phyloP scores from a whole-genome alignment of 2,113 vertebrate genomes.

The Clarias batrachus region DNA sequence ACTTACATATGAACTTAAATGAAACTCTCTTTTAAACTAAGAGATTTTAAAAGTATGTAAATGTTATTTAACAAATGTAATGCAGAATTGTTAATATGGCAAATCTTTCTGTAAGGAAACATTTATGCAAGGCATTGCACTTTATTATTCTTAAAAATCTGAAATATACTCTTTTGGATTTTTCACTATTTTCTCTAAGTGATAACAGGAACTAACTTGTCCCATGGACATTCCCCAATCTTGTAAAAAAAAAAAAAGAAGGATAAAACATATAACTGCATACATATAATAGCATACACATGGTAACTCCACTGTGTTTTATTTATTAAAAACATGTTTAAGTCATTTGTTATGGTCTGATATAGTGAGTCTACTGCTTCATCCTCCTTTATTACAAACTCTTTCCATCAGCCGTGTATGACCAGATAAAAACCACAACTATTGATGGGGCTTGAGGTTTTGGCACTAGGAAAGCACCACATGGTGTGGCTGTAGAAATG shows the following conservation, averaged over 20 bases:
- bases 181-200: background rate
- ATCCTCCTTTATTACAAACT: background rate
- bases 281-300: background rate
- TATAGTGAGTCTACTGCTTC: background rate
- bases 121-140: background rate
- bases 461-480: background rate
- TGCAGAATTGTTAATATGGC: background rate
- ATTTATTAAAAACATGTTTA: background rate
- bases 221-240: background rate
- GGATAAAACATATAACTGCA: too few relatives aligned
- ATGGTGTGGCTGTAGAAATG: constrained; percentile 8
- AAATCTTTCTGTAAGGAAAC: background rate
- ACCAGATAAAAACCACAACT: background rate
- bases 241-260: background rate
- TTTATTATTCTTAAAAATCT: background rate
- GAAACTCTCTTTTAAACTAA: background rate
- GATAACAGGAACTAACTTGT: background rate
- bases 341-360: background rate
- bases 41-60: background rate
- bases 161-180: background rate
- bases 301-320: background rate
- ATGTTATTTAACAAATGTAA: background rate
- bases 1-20: background rate
- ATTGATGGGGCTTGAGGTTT: constrained; percentile 5
- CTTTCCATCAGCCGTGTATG: background rate